Evolutionary conservation across 2,797 vertebrate genomes (phyloP), one percentile per base, ranked within the genome.

Genomic region (Phrynocephalus vlangalii): DNA sequence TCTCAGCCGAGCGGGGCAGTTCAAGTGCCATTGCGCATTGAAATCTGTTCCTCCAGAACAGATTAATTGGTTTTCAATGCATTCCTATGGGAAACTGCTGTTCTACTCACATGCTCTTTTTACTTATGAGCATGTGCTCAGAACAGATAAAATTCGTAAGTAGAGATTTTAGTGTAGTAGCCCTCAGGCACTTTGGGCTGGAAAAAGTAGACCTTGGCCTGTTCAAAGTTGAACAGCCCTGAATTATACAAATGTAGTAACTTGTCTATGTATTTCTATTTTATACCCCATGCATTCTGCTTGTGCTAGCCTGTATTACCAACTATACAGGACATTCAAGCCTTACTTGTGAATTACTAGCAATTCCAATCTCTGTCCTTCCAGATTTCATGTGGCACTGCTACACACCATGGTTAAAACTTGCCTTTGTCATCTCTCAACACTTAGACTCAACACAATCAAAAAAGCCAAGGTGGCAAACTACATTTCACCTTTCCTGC

Each of bases 361-460:
- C 20, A 52, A 50, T 50, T 67, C 5, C 48, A 71, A 28, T 15
- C 15, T 10, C n/a, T 3, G 15, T 44, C 24, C 44, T 24, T 44
- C 33, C 28, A n/a, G n/a, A 84, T 33, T 73, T 56, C 71, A 73
- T 6, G 26, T 56, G 70, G n/a, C 22, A 60, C 2, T 56, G 13
- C 26, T 15, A 84, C 71, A 84, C 3, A 75, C 68, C 56, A 75
- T 28, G 1, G 13, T 63, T 75, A 73, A 7, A 48, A 33, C 20
- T 56, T 68, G 26, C 38, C 48, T 80, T n/a, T 50, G 52, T 22
- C 60, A 52, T 22, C 2, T 48, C 66, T 0, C 0, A 13, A 83
- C 52, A 15, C 1, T 22, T 22, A 60, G 26, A 60, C 24, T 60
- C 0, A 0, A 24, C 30, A 83, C 0, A 10, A n/a, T 44, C 38